phyloP scores from a whole-genome alignment of 2,888 invertebrate species.

The Apantesis nais region DNA sequence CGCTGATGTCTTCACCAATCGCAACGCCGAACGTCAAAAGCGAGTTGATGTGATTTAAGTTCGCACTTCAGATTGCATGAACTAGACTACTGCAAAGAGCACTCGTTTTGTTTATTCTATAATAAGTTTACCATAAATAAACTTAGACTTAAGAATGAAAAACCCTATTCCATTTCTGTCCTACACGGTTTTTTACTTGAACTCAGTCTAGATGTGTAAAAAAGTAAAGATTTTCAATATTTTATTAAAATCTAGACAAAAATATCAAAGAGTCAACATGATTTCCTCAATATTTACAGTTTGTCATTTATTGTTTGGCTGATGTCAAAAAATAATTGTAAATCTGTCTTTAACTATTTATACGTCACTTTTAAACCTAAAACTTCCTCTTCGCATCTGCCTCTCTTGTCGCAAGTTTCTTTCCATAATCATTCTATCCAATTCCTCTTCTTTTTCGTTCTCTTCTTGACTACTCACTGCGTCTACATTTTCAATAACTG shows the following conservation, averaged over 20 bases:
- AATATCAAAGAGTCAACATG: background rate
- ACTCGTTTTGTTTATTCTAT: background rate
- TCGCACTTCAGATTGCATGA: background rate
- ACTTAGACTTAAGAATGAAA: background rate
- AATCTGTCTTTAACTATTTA: constrained; percentile 22
- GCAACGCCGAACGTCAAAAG: background rate
- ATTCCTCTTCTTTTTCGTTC: constrained; percentile 43
- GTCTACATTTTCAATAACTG: constrained; percentile 41
- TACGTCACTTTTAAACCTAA: constrained; percentile 65
- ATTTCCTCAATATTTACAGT: background rate
- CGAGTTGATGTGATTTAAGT: background rate
- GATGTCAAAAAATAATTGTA: background rate
- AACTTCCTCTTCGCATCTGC: constrained; percentile 57
- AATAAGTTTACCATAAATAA: background rate
- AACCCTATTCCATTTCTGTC: background rate
- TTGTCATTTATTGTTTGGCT: background rate
- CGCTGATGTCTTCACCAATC: background rate
- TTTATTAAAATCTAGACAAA: background rate
- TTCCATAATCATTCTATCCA: constrained; percentile 65
- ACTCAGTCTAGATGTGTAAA: background rate
- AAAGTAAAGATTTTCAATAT: background rate
- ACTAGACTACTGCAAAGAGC: background rate
- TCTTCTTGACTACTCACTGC: constrained; percentile 36
- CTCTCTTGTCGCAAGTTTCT: constrained; percentile 64
- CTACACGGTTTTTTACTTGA: background rate